phyloP scores from a whole-genome alignment of 2,797 vertebrate genomes.

The Amblyraja radiata region DNA sequence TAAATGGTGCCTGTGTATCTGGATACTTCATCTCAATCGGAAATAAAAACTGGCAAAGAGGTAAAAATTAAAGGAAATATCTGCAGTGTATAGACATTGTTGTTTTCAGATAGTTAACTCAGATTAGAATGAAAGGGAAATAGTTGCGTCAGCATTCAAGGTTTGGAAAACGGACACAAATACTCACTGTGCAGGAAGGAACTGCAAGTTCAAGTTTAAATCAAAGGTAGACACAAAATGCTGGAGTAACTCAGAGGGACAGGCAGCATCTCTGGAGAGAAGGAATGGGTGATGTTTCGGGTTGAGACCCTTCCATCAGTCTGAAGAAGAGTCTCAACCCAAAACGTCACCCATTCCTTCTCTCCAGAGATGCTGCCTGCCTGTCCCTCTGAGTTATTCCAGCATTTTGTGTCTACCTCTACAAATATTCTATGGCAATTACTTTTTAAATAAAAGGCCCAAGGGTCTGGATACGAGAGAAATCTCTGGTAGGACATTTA shows the following conservation, averaged over 20 bases:
- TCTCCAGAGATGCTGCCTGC: too few relatives aligned
- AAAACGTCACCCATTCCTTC: too few relatives aligned
- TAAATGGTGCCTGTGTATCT: neutral
- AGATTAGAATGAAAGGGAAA: conserved; percentile 41
- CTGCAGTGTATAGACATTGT: conserved; percentile 48
- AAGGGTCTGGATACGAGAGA: neutral
- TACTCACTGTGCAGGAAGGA: neutral
- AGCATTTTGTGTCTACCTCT: neutral
- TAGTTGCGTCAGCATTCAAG: conserved; percentile 38
- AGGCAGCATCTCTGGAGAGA: too few relatives aligned
- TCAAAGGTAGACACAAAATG: too few relatives aligned
- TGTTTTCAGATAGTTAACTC: conserved; percentile 42
- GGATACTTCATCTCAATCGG: neutral
- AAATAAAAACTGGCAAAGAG: conserved; percentile 54
- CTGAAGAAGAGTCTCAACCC: too few relatives aligned
- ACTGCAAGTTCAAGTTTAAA: too few relatives aligned
- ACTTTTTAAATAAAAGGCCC: neutral
- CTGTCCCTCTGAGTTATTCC: too few relatives aligned
- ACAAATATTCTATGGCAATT: neutral
- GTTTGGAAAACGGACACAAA: neutral
- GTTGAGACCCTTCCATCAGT: too few relatives aligned
- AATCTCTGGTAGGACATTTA: neutral
- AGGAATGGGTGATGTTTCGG: too few relatives aligned
- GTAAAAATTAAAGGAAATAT: conserved; percentile 52
- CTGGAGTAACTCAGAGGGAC: too few relatives aligned